These are phyloP conservation scores for Nomada fucata DNA, from an alignment of 2,888 invertebrate species.

Conservation along the genomic window DNA sequence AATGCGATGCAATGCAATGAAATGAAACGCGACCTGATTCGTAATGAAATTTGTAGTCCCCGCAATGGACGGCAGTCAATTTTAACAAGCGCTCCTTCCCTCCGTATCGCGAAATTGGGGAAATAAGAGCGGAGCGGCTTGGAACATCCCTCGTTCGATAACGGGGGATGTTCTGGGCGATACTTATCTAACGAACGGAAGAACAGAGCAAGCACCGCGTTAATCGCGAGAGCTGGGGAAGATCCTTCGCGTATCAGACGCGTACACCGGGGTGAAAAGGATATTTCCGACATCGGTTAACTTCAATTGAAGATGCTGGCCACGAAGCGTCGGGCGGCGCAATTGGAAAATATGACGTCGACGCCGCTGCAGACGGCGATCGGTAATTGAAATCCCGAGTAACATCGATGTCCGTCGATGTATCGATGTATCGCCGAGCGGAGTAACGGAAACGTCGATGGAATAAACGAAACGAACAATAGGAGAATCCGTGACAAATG, in stretches of 20 bases:
- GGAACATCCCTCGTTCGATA: not conserved
- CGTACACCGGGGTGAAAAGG: not conserved
- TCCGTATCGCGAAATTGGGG: not conserved
- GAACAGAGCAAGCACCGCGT: not conserved
- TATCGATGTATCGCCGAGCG: not conserved
- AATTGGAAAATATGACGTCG: not conserved
- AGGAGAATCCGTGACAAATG: not conserved
- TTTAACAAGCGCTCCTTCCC: too few species aligned
- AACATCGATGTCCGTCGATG: not conserved
- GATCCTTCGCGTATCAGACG: not conserved
- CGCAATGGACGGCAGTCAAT: too few species aligned
- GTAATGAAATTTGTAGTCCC: too few species aligned
- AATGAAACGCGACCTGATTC: too few species aligned
- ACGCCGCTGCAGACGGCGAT: not conserved
- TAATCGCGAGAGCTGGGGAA: not conserved
- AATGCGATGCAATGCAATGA: too few species aligned
- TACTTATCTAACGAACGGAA: not conserved
- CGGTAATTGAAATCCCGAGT: conserved; percentile 18
- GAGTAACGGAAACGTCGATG: not conserved
- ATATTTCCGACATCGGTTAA: not conserved
- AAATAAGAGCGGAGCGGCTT: not conserved
- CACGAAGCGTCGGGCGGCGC: not conserved
- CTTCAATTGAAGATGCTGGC: conserved; percentile 3
- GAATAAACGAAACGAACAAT: not conserved
- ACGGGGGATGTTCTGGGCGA: not conserved